These are phyloP conservation scores for Paracentrotus lividus DNA, from an alignment of 53 echinoderm and acorn worm genomes.

Conservation along the genomic window DNA sequence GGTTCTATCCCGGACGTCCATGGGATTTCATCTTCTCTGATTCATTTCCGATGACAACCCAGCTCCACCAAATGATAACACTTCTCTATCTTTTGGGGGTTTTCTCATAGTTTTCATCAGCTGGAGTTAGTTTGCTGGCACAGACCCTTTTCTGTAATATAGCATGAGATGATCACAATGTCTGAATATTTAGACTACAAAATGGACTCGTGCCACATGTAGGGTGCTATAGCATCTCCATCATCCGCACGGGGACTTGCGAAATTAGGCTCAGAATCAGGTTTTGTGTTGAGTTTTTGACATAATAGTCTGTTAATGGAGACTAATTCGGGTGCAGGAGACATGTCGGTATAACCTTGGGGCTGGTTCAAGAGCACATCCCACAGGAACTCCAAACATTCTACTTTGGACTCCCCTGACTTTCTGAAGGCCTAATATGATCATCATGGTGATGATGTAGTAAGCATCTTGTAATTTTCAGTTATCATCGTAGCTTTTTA, in stretches of 20 bases:
- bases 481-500: no score
- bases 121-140: no score
- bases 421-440: not conserved
- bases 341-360: conserved; percentile 31
- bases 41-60: conserved; percentile 21
- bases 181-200: not conserved
- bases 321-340: not conserved
- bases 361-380: not conserved
- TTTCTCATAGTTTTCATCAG: not conserved
- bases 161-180: no score
- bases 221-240: no score
- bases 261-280: no score
- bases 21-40: conserved; percentile 31
- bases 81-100: not conserved
- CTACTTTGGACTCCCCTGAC: not conserved
- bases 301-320: no score
- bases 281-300: no score
- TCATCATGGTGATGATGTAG: not conserved
- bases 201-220: no score
- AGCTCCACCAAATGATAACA: conserved; percentile 38
- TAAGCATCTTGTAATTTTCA: not conserved
- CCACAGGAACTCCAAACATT: conserved; percentile 2
- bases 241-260: no score
- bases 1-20: not conserved
- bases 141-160: no score